These are phyloP conservation scores for Spondyliosoma cantharus DNA, from an alignment of 2,797 vertebrate genomes.

Conservation along the genomic window DNA sequence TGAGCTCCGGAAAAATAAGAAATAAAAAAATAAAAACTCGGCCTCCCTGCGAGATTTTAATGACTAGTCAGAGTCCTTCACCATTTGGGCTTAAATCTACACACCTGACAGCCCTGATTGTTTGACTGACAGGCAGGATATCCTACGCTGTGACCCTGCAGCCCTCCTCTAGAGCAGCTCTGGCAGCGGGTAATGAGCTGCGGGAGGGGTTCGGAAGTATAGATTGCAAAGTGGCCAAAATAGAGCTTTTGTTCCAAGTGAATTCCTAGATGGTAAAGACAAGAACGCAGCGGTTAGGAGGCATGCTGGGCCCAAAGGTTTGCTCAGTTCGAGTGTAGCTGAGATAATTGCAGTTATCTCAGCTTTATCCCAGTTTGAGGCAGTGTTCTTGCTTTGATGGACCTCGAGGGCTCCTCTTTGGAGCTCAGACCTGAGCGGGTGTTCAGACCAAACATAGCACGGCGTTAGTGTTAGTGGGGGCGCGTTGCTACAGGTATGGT, in stretches of 20 bases:
- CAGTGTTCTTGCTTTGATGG: conserved; percentile 18
- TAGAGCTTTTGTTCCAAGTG: conserved; percentile 49
- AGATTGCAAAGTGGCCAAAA: conserved; percentile 62
- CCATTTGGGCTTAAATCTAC: conserved; percentile 57
- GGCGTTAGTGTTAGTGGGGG: neutral
- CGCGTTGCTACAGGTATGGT: conserved; percentile 14
- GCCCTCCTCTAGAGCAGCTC: conserved; percentile 68
- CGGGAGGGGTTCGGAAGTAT: conserved; percentile 58
- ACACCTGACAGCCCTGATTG: conserved; percentile 73
- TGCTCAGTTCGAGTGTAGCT: conserved; percentile 18
- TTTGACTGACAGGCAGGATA: conserved; percentile 84
- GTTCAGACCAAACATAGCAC: conserved; percentile 30
- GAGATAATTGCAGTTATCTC: conserved; percentile 51
- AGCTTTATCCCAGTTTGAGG: conserved; percentile 51
- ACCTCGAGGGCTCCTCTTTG: conserved; percentile 32
- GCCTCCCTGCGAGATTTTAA: conserved; percentile 76
- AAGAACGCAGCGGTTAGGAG: conserved; percentile 43
- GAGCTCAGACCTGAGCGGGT: conserved; percentile 13
- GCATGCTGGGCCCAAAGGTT: neutral
- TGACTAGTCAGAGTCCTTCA: conserved; percentile 69
- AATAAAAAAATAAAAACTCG: conserved; percentile 57
- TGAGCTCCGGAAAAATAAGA: conserved; percentile 56
- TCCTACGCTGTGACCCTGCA: conserved; percentile 78
- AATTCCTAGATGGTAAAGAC: conserved; percentile 63
- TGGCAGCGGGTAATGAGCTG: conserved; percentile 69